A percentile compares a stretch with the other conserved stretches of the same genome.
Evolutionary conservation across 1,140 invertebrate species (phyloP).

Genomic region (Dendroctonus ponderosae): DNA sequence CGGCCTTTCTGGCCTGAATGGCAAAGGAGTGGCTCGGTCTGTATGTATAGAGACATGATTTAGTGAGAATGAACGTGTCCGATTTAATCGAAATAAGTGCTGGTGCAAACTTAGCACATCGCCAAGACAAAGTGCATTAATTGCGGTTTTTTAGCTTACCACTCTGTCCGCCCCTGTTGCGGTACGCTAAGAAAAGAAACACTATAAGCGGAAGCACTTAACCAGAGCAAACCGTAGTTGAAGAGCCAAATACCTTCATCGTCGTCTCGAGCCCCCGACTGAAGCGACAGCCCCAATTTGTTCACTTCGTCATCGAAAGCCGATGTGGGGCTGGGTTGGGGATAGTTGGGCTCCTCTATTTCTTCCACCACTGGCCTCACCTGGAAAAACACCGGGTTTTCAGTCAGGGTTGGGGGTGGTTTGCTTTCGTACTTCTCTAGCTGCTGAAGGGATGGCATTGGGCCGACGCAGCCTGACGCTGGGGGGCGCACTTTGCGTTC

Average conservation of each 20-base stretch:
- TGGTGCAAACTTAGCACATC: too few relatives aligned
- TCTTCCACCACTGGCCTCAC: conserved; percentile 46
- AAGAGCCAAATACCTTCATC: conserved; percentile 26
- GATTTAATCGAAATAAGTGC: too few relatives aligned
- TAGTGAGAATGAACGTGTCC: too few relatives aligned
- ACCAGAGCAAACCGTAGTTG: too few relatives aligned
- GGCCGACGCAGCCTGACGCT: conserved; percentile 34
- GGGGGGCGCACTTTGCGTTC: conserved; percentile 20
- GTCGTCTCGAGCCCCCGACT: conserved; percentile 38
- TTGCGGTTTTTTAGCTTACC: background rate
- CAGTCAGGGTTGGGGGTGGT: background rate
- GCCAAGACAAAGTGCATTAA: background rate
- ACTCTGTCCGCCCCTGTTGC: background rate
- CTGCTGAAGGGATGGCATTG: conserved; percentile 26
- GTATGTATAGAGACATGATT: conserved; percentile 1
- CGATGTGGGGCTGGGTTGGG: conserved; percentile 21
- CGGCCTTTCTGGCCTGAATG: conserved; percentile 58
- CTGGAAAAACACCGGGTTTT: conserved; percentile 8
- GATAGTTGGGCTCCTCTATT: conserved; percentile 40
- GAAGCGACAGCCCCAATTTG: conserved; percentile 37
- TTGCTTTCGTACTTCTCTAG: conserved; percentile 29
- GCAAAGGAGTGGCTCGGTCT: conserved; percentile 51
- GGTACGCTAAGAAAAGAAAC: too few relatives aligned
- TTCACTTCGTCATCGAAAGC: conserved; percentile 45
- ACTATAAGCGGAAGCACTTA: too few relatives aligned